These are phyloP conservation scores for Speoplatyrhinus poulsoni DNA, from an alignment of 2,113 vertebrate species.

Conservation along the genomic window DNA sequence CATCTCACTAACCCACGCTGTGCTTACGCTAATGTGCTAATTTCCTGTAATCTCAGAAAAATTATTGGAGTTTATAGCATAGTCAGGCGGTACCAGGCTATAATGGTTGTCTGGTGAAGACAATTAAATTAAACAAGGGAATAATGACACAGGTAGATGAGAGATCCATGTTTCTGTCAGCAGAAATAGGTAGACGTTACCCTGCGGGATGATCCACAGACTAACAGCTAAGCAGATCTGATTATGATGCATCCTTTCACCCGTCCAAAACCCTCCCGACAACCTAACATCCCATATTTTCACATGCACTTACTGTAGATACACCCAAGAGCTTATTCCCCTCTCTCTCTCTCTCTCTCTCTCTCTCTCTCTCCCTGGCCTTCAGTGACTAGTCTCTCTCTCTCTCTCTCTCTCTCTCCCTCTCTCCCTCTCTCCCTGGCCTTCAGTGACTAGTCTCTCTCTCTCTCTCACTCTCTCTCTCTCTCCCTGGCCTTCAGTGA, in stretches of 20 bases:
- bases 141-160: background rate
- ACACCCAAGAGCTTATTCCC: conserved; percentile 28
- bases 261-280: conserved; percentile 20
- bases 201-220: background rate
- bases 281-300: conserved; percentile 22
- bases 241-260: conserved; percentile 19
- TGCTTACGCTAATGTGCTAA: too few species aligned
- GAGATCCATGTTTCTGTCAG: background rate
- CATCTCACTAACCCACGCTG: too few species aligned
- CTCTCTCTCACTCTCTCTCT: background rate
- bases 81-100: too few species aligned
- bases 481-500: background rate
- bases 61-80: too few species aligned
- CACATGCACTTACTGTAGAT: conserved; percentile 18
- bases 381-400: background rate
- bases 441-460: background rate
- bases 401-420: background rate
- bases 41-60: too few species aligned
- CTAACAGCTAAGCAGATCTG: conserved; percentile 32
- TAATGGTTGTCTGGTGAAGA: too few species aligned
- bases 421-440: background rate
- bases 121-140: too few species aligned
- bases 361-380: background rate
- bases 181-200: background rate
- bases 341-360: conserved; percentile 8